Evolutionary conservation across 2,888 invertebrate species (phyloP).

Genomic region (Stenoptilia bipunctidactyla): DNA sequence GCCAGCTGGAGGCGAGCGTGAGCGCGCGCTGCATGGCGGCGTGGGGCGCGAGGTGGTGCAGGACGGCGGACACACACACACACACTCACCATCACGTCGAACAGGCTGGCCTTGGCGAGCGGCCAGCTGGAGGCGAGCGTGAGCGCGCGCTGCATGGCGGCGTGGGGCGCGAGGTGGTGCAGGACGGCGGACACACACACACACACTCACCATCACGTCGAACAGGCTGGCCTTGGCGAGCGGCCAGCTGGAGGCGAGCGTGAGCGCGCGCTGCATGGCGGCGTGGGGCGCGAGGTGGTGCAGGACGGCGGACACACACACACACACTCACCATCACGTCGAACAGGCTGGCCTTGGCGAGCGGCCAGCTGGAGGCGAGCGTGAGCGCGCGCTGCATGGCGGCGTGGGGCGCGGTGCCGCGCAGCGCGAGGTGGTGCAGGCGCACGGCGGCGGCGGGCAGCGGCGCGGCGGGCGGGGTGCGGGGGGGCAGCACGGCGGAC

Average conservation of each 20-base stretch:
- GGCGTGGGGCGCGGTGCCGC: constrained; percentile 87
- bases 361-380: constrained; percentile 92
- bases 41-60: constrained; percentile 93
- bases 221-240: constrained; percentile 93
- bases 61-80: constrained; percentile 77
- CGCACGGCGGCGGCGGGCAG: constrained; percentile 89
- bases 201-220: constrained; percentile 91
- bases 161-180: constrained; percentile 79
- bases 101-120: constrained; percentile 91
- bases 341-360: constrained; percentile 93
- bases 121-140: constrained; percentile 96
- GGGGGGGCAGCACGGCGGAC: constrained; percentile 83
- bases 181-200: too few relatives aligned
- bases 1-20: constrained; percentile 94
- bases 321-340: constrained; percentile 87
- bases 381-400: constrained; percentile 94
- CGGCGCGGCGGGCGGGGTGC: constrained; percentile 84
- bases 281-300: neutral
- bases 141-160: constrained; percentile 89
- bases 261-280: constrained; percentile 91
- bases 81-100: constrained; percentile 88
- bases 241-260: constrained; percentile 94
- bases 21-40: constrained; percentile 94
- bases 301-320: too few relatives aligned
- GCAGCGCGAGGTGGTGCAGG: constrained; percentile 90